phyloP scores from a whole-genome alignment of 2,113 vertebrate genomes.

The Irena cyanogastra region DNA sequence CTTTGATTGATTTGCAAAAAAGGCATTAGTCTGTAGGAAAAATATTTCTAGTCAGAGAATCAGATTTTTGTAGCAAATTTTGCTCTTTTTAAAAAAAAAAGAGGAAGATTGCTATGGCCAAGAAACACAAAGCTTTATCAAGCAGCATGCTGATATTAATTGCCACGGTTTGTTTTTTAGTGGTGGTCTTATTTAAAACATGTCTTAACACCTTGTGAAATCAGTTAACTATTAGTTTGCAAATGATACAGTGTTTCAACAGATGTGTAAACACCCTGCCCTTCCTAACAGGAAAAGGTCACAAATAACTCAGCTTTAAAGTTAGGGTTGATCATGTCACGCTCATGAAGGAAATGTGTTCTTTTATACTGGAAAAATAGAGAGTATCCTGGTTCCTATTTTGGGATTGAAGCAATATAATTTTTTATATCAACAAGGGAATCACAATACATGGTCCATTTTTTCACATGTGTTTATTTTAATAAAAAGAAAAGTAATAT shows the following conservation, averaged over 20 bases:
- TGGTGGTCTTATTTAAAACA: not conserved
- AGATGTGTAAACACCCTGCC: slow-evolving; percentile 1
- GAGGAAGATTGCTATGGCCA: not conserved
- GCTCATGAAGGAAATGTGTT: not conserved
- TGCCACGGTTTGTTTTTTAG: not conserved
- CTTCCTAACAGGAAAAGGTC: slow-evolving; percentile 18
- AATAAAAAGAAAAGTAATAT: not conserved
- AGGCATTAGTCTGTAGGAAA: not conserved
- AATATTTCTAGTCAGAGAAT: not conserved
- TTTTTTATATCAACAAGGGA: not conserved
- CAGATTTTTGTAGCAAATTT: not conserved
- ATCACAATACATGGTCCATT: not conserved
- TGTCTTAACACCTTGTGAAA: not conserved
- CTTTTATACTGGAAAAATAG: not conserved
- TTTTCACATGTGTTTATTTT: slow-evolving; percentile 29
- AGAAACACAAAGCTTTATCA: not conserved
- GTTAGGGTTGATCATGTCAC: not conserved
- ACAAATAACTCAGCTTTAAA: slow-evolving; percentile 11
- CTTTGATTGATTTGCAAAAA: not conserved
- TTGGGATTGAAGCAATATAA: not conserved
- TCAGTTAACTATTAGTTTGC: not conserved
- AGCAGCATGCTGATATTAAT: not conserved
- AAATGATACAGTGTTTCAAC: not conserved
- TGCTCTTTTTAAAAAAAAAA: not conserved
- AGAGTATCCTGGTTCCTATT: not conserved